These are phyloP conservation scores for Nymphalis urticae DNA, from an alignment of 2,888 invertebrate genomes.

Conservation along the genomic window DNA sequence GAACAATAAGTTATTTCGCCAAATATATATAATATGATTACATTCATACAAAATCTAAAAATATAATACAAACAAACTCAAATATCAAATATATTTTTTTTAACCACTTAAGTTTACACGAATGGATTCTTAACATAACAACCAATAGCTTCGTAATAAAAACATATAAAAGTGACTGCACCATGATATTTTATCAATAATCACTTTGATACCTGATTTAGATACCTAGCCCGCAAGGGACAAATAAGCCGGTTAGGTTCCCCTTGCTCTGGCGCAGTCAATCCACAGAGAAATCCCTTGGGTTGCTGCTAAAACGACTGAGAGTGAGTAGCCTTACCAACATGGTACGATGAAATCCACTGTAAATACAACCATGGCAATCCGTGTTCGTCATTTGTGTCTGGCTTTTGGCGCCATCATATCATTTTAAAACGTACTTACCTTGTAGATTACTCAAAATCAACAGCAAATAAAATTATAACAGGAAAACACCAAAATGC, in stretches of 20 bases:
- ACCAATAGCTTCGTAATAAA: background rate
- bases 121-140: background rate
- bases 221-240: conserved; percentile 61
- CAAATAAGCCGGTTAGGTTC: conserved; percentile 63
- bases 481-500: conserved; percentile 30
- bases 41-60: too few relatives aligned
- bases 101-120: too few relatives aligned
- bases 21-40: too few relatives aligned
- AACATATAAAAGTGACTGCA: background rate
- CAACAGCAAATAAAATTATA: background rate
- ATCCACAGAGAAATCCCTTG: conserved; percentile 70
- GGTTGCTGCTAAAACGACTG: conserved; percentile 66
- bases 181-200: conserved; percentile 12
- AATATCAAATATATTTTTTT: too few relatives aligned
- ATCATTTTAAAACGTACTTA: conserved; percentile 30
- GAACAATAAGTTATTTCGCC: background rate
- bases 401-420: conserved; percentile 49
- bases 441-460: background rate
- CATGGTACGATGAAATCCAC: conserved; percentile 42
- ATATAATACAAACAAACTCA: too few relatives aligned
- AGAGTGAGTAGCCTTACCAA: conserved; percentile 63
- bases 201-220: conserved; percentile 47
- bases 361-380: conserved; percentile 58
- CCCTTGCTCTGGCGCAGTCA: conserved; percentile 74
- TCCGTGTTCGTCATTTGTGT: conserved; percentile 43